A percentile compares a stretch with the other conserved stretches of the same genome.
Conservation (phyloP, 2,113 vertebrate genomes). For the Lophius piscatorius region DNA sequence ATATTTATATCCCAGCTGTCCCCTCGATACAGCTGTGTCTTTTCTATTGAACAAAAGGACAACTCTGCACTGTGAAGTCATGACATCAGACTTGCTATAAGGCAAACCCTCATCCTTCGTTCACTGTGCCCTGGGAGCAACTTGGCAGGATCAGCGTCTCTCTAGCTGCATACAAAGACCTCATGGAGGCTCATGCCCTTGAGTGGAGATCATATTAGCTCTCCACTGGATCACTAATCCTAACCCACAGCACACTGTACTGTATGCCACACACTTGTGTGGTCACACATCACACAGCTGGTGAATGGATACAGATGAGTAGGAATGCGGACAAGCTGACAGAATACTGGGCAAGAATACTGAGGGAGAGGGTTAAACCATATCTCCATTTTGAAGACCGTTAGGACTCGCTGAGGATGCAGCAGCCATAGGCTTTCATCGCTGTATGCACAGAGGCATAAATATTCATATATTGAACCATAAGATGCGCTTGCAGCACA, state of each 20-base stretch:
- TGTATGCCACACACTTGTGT: conserved; percentile 13
- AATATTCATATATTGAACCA: conserved; percentile 47
- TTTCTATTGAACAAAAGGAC: conserved; percentile 13
- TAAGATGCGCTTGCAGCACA: conserved; percentile 21
- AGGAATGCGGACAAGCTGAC: conserved; percentile 22
- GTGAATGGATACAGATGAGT: conserved; percentile 32
- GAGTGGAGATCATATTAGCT: conserved; percentile 69
- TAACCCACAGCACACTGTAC: conserved; percentile 38
- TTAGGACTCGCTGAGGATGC: conserved; percentile 29
- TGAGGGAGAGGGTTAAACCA: conserved; percentile 23
- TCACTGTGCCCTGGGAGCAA: conserved; percentile 62
- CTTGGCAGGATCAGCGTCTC: conserved; percentile 72
- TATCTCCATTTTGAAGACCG: conserved; percentile 56
- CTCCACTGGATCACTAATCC: conserved; percentile 63
- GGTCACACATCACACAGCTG: conserved; percentile 13
- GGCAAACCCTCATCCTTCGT: conserved; percentile 32
- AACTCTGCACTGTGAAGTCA: conserved; percentile 13
- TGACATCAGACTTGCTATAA: conserved; percentile 39
- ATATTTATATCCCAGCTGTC: conserved; percentile 8
- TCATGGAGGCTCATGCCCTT: conserved; percentile 64
- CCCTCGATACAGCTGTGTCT: conserved; percentile 1
- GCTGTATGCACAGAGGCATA: conserved; percentile 24
- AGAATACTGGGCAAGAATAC: conserved; percentile 29
- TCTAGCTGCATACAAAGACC: conserved; percentile 65
- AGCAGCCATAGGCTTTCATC: conserved; percentile 47